These are phyloP conservation scores for Natrix natrix DNA, from an alignment of 2,797 vertebrate genomes.

Conservation along the genomic window DNA sequence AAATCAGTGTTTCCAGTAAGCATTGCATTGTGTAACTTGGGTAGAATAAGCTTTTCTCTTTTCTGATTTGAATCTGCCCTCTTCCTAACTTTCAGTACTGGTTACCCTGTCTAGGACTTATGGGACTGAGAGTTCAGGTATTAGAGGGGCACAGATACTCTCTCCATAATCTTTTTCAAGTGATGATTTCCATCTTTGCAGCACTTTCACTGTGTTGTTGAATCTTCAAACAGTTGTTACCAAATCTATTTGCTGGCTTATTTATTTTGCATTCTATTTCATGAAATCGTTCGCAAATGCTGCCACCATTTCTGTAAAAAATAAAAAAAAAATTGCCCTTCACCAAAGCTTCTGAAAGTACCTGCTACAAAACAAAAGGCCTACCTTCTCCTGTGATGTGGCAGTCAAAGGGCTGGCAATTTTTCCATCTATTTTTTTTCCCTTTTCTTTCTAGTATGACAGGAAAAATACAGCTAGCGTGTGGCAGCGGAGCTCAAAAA, in stretches of 20 bases:
- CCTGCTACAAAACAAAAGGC: background rate
- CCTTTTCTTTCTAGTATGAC: background rate
- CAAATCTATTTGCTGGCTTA: background rate
- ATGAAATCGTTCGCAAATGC: background rate
- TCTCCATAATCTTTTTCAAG: background rate
- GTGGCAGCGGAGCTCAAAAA: slow-evolving; percentile 45
- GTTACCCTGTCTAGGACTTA: background rate
- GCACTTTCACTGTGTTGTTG: rapidly evolving
- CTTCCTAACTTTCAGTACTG: background rate
- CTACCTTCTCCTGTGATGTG: background rate
- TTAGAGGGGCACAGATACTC: background rate
- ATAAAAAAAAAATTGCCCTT: too few species aligned
- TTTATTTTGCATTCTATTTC: background rate
- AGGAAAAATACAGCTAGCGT: slow-evolving; percentile 34
- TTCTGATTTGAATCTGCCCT: background rate
- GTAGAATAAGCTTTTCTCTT: background rate
- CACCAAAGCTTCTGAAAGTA: background rate
- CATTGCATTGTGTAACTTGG: background rate
- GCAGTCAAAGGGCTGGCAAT: slow-evolving; percentile 7
- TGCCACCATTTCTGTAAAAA: background rate
- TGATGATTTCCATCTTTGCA: background rate
- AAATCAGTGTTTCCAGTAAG: background rate
- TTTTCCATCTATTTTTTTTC: background rate
- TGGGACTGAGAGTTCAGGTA: background rate
- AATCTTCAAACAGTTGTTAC: background rate